A percentile compares a stretch with the other conserved stretches of the same genome.
phyloP scores from a whole-genome alignment of 23 tunicate species.

The Trididemnum clinides region DNA sequence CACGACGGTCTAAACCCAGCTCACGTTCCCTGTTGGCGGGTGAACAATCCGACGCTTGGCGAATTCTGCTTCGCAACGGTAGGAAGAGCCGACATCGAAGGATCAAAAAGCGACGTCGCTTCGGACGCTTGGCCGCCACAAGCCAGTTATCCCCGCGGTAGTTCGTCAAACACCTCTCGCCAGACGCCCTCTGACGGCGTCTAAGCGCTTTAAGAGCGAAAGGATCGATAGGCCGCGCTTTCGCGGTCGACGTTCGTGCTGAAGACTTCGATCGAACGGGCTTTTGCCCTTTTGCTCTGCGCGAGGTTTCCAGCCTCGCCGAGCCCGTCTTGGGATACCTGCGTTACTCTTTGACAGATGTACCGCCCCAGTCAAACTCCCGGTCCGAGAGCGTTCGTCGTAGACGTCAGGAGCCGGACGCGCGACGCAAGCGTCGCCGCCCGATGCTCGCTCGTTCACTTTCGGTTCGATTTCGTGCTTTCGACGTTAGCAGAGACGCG shows the following conservation, averaged over 20 bases:
- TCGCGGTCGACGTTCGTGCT: constrained; percentile 29
- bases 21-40: no score
- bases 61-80: no score
- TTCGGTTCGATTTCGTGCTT: not conserved
- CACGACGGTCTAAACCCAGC: no score
- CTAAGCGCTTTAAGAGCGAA: constrained; percentile 41
- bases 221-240: constrained; percentile 61
- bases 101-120: no score
- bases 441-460: not conserved
- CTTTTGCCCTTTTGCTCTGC: constrained; percentile 27
- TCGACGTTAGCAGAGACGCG: constrained; percentile 5
- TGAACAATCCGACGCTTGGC: no score
- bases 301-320: constrained; percentile 26
- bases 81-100: no score
- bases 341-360: constrained; percentile 41
- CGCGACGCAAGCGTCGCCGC: not conserved
- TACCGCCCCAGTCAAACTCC: constrained; percentile 44
- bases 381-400: constrained; percentile 11
- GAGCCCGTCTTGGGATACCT: constrained; percentile 43
- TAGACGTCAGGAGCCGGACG: not conserved
- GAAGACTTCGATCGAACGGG: not conserved
- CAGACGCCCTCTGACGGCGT: constrained; percentile 15
- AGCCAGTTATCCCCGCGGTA: no score
- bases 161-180: no score
- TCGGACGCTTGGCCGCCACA: constrained; percentile 50